These are phyloP conservation scores for Lochmaea capreae DNA, from an alignment of 2,888 invertebrate genomes.

Conservation along the genomic window DNA sequence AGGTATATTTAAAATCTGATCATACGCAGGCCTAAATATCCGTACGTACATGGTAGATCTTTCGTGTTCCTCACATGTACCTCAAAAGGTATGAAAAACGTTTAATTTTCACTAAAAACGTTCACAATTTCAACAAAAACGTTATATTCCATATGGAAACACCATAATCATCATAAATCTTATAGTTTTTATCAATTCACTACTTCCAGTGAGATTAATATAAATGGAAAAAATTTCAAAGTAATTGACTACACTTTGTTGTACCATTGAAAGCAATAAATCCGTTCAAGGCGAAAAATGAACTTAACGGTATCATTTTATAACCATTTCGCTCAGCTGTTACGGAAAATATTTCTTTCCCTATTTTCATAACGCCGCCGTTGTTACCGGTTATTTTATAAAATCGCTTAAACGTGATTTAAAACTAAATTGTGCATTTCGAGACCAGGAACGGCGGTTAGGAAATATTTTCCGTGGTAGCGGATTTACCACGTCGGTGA, in stretches of 20 bases:
- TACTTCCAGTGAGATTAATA: too few species aligned
- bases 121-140: too few species aligned
- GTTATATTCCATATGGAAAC: too few species aligned
- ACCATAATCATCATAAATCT: too few species aligned
- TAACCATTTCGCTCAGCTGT: conserved; percentile 17
- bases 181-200: too few species aligned
- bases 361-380: conserved; percentile 25
- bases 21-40: too few species aligned
- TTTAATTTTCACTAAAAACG: too few species aligned
- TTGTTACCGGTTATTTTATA: conserved; percentile 3
- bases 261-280: conserved; percentile 11
- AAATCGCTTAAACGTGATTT: conserved; percentile 10
- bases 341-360: conserved; percentile 22
- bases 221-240: too few species aligned
- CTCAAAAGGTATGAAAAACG: too few species aligned
- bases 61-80: too few species aligned
- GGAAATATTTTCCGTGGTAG: neutral
- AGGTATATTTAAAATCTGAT: too few species aligned
- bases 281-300: conserved; percentile 7
- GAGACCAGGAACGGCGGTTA: neutral
- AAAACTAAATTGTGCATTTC: neutral
- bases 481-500: neutral
- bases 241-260: neutral
- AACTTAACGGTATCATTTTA: conserved; percentile 23
- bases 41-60: too few species aligned